Percentiles rank a stretch among this genome's conserved stretches.
These are phyloP conservation scores for Hippocampus barbouri DNA, from an alignment of 2,113 vertebrate species.

Conservation along the genomic window DNA sequence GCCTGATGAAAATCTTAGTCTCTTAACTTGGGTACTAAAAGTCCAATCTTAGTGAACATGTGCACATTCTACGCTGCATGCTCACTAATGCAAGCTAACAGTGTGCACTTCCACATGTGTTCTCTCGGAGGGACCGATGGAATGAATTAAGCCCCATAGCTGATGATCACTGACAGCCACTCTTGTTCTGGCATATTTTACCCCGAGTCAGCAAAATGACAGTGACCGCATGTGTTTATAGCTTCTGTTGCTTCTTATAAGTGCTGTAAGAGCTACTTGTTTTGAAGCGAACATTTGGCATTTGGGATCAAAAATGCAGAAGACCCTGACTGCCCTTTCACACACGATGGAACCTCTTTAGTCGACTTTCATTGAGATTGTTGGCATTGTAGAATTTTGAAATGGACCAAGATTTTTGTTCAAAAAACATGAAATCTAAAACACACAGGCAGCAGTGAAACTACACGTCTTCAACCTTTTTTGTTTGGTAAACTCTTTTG, in stretches of 20 bases:
- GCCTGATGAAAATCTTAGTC: background rate
- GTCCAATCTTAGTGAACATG: background rate
- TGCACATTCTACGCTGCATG: background rate
- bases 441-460: background rate
- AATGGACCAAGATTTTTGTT: background rate
- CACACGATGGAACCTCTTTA: background rate
- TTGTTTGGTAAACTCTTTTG: background rate
- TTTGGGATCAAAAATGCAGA: background rate
- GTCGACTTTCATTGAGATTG: background rate
- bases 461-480: background rate
- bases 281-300: constrained; percentile 26
- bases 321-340: background rate
- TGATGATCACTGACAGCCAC: constrained; percentile 40
- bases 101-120: constrained; percentile 43
- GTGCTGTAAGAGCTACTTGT: constrained; percentile 38
- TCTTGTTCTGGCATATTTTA: constrained; percentile 28
- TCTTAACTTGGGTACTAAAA: background rate
- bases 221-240: constrained; percentile 34
- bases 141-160: constrained; percentile 43
- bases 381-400: background rate
- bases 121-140: constrained; percentile 35
- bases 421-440: background rate
- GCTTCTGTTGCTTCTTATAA: constrained; percentile 34
- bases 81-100: background rate
- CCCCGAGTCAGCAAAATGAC: constrained; percentile 41